Percentiles rank a stretch among this genome's conserved stretches.
Evolutionary conservation across 2,888 invertebrate species (phyloP).

Genomic region (Chrysodeixis includens): DNA sequence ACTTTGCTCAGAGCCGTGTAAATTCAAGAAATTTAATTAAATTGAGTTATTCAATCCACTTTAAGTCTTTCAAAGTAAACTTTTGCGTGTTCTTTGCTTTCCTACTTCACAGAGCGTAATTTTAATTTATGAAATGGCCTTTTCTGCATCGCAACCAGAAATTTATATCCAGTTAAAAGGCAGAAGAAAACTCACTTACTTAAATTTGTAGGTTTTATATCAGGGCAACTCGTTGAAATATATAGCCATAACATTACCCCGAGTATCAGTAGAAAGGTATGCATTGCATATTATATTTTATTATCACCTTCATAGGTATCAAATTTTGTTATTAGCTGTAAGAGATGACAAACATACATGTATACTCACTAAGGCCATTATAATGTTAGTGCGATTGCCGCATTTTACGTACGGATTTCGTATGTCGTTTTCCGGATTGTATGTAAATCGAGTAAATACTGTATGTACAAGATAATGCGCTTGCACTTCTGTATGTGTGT

Average conservation of each 20-base stretch:
- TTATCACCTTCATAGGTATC: no score
- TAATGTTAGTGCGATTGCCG: background rate
- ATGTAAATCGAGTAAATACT: constrained; percentile 1
- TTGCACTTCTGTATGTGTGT: constrained; percentile 30
- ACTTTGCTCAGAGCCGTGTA: background rate
- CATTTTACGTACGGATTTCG: background rate
- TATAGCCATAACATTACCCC: no score
- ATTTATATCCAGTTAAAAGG: background rate
- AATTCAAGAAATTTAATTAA: background rate
- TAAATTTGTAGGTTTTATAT: no score
- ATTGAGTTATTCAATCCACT: background rate
- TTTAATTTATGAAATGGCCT: no score
- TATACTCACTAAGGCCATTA: no score
- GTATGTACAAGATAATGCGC: constrained; percentile 13
- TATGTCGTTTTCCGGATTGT: constrained; percentile 2
- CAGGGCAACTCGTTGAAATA: no score
- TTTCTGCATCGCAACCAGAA: background rate
- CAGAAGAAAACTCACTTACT: background rate
- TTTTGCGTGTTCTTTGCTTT: background rate
- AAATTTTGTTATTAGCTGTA: no score
- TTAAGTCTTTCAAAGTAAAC: background rate
- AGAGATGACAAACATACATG: no score
- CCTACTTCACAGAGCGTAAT: background rate
- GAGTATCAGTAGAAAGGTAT: no score
- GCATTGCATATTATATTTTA: no score